Percentiles rank a stretch among this genome's conserved stretches.
Conservation (phyloP, 1,140 invertebrate genomes). For the Ectropis grisescens region DNA sequence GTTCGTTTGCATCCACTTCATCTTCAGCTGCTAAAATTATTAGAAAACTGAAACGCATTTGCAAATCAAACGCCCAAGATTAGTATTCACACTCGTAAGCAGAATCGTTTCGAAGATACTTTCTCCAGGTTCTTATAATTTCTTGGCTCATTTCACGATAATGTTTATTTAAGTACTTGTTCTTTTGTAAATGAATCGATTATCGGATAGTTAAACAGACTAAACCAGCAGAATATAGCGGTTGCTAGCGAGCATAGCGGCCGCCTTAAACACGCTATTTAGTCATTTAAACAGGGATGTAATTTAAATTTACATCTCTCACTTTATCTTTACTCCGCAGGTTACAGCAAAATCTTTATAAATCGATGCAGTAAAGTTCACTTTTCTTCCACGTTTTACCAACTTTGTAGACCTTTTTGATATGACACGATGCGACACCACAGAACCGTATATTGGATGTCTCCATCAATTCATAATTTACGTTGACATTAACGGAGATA, state of each 20-base stretch:
- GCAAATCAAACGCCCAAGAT: too few species aligned
- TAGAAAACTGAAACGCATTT: too few species aligned
- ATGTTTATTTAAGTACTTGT: slow-evolving; percentile 20
- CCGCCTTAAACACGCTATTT: slow-evolving; percentile 30
- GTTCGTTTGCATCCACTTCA: neutral
- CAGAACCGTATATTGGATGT: too few species aligned
- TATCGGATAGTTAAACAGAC: slow-evolving; percentile 19
- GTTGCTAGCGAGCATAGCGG: slow-evolving; percentile 5
- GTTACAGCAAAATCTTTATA: too few species aligned
- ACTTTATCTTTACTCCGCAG: neutral
- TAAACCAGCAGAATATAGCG: slow-evolving; percentile 19
- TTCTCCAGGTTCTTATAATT: too few species aligned
- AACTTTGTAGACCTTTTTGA: too few species aligned
- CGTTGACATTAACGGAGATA: slow-evolving; percentile 10
- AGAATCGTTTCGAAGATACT: too few species aligned
- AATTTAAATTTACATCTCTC: slow-evolving; percentile 14
- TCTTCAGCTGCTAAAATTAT: too few species aligned
- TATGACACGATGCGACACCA: too few species aligned
- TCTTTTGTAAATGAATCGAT: slow-evolving; percentile 26
- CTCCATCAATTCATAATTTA: slow-evolving; percentile 15
- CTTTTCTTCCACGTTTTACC: too few species aligned
- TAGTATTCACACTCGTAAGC: too few species aligned
- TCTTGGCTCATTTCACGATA: slow-evolving; percentile 14
- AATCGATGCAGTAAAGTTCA: too few species aligned
- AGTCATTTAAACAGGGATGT: slow-evolving; percentile 23